A percentile compares a stretch with the other conserved stretches of the same genome.
These are phyloP conservation scores for Tipula helvola DNA, from an alignment of 2,888 invertebrate species.

Conservation along the genomic window DNA sequence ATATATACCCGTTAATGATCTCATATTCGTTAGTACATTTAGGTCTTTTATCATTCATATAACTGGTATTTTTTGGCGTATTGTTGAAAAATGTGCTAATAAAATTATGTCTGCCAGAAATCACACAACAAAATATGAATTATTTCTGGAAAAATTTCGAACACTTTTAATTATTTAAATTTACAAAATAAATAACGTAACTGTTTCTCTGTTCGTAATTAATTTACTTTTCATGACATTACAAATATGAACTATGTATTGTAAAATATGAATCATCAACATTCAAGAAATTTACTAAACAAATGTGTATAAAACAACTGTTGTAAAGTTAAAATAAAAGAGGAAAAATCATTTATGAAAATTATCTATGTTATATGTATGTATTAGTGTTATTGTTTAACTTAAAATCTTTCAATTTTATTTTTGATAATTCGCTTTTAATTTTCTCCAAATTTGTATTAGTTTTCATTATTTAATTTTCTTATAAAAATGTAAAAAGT, in stretches of 20 bases:
- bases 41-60: too few relatives aligned
- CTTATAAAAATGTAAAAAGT: not conserved
- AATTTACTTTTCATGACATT: not conserved
- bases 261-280: slow-evolving; percentile 4
- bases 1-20: too few relatives aligned
- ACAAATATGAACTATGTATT: not conserved
- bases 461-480: not conserved
- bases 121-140: not conserved
- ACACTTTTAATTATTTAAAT: not conserved
- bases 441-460: not conserved
- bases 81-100: too few relatives aligned
- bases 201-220: not conserved
- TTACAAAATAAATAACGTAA: not conserved
- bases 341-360: not conserved
- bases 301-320: not conserved
- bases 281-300: not conserved
- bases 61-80: too few relatives aligned
- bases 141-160: not conserved
- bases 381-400: not conserved
- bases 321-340: not conserved
- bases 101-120: not conserved
- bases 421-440: not conserved
- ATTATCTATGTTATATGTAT: not conserved
- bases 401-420: not conserved
- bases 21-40: too few relatives aligned